Percentiles rank a stretch among this genome's conserved stretches.
Conservation (phyloP, 1,140 invertebrate species). For the Calosoma granatense region DNA sequence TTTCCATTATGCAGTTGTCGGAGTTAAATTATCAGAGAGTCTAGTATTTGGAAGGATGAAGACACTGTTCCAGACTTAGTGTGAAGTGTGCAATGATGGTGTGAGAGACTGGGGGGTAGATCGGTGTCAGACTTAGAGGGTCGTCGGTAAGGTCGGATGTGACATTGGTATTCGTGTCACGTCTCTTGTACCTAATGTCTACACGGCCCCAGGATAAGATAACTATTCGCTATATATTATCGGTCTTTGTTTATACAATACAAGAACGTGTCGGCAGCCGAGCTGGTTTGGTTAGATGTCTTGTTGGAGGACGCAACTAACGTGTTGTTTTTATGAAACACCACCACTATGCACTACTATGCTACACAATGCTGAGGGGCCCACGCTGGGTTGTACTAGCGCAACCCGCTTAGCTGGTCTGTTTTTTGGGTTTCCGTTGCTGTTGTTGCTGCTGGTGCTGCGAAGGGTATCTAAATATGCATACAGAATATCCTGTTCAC, state of each 20-base stretch:
- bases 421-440: background rate
- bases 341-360: background rate
- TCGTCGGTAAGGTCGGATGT: conserved; percentile 7
- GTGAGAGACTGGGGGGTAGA: too few relatives aligned
- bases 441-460: too few relatives aligned
- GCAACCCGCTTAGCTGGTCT: background rate
- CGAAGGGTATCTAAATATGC: background rate
- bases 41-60: conserved; percentile 13
- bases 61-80: background rate
- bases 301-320: too few relatives aligned
- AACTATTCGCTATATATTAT: conserved; percentile 20
- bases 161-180: conserved; percentile 20
- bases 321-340: background rate
- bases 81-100: background rate
- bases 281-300: too few relatives aligned
- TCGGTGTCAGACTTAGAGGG: too few relatives aligned
- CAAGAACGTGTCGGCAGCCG: background rate
- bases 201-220: conserved; percentile 17
- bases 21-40: too few relatives aligned
- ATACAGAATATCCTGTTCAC: background rate
- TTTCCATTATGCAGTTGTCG: conserved; percentile 22
- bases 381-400: background rate
- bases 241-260: conserved; percentile 9
- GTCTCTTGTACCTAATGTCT: conserved; percentile 17
- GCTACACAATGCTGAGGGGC: background rate